A percentile compares a stretch with the other conserved stretches of the same genome.
phyloP scores from a whole-genome alignment of 2,888 invertebrate genomes.

The Drosophila basisetae region DNA sequence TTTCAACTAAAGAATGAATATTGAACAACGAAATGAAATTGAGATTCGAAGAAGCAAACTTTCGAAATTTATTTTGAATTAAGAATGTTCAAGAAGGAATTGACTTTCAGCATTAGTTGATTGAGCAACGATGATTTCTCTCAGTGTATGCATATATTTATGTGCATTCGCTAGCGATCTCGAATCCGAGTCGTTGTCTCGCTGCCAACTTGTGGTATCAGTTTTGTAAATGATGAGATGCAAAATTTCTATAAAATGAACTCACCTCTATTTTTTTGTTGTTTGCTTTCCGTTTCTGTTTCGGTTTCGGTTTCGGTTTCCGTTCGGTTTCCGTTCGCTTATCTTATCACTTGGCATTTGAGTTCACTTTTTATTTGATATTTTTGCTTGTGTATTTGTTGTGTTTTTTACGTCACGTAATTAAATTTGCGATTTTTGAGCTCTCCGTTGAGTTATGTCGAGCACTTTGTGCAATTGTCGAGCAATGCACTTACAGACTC shows the following conservation, averaged over 20 bases:
- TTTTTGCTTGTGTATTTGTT: slow-evolving; percentile 2
- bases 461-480: slow-evolving; percentile 10
- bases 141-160: neutral
- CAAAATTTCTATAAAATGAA: slow-evolving; percentile 46
- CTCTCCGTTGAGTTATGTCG: slow-evolving; percentile 13
- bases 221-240: slow-evolving; percentile 30
- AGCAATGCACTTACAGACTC: neutral
- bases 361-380: neutral
- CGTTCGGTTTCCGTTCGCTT: slow-evolving; percentile 37
- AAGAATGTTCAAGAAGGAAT: neutral
- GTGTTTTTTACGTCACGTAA: slow-evolving; percentile 32
- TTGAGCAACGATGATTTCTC: neutral
- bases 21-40: neutral
- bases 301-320: neutral
- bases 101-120: neutral
- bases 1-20: neutral
- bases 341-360: slow-evolving; percentile 53
- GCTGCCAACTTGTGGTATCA: slow-evolving; percentile 13
- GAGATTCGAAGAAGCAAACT: neutral
- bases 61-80: neutral
- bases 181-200: slow-evolving; percentile 6
- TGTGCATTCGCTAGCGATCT: slow-evolving; percentile 22
- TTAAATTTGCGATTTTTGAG: slow-evolving; percentile 51
- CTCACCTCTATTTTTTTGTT: slow-evolving; percentile 51
- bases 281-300: slow-evolving; percentile 4